Base-by-base conservation (phyloP, 2,113 vertebrate species). In the Apus apus region DNA sequence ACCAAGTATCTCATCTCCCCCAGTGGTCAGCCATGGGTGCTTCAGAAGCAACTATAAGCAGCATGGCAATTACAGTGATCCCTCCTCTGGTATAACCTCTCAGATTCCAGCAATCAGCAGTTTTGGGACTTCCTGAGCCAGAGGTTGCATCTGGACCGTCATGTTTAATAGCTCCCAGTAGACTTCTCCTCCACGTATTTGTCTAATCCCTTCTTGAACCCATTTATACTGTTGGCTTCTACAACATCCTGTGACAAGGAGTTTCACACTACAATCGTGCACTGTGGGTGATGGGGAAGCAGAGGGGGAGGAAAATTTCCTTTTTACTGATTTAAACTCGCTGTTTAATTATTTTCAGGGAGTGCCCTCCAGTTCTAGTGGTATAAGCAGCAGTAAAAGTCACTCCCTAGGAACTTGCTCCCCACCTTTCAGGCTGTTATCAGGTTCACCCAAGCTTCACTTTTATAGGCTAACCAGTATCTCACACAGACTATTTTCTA, bases 141-240 rank as follows among this genome's bases (percentile, higher is more conserved):
- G 92, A 95, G 94, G 94, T 90, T 96, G 96, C 95, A 97, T 94
- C 96, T 95, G 95, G 92, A 81, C 83, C 79, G 70, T 93, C 32
- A 3, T 38, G 68, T 71, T 94, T 96, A 93, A 96, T 81, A 94
- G 94, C 73, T 86, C 96, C 86, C 94, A 45, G 51, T 27, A 90
- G 90, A 57, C 15, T 77, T 84, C 85, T 95, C 65, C 84, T 78
- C 88, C 94, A 85, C 61, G 92, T 86, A 88, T 95, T 93, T 84
- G 56, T 78, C 89, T 96, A 94, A 95, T 96, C 91, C 94, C 65
- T 93, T 84, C 92, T 95, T 94, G 93, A 95, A 90, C 88, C 89
- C 73, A 48, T 95, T 95, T 93, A 89, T 71, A 71, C 72, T 22
- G 11, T 11, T 96, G 95, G 94, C 94, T 96, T 71, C 95, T 74